Conservation (phyloP, 2,888 invertebrate species). For the Aethes cnicana region DNA sequence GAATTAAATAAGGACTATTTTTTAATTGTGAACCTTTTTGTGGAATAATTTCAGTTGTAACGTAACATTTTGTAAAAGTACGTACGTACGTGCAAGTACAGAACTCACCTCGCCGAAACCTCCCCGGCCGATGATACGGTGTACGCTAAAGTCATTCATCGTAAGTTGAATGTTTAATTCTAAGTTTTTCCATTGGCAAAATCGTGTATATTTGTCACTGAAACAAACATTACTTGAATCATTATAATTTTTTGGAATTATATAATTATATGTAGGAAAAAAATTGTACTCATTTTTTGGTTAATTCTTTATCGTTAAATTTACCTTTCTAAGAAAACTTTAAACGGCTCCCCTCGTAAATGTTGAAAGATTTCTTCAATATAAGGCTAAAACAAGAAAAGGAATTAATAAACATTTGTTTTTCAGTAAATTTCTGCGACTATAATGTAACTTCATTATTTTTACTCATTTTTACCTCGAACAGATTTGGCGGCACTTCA, state of each 20-base stretch:
- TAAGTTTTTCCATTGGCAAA: conserved; percentile 99
- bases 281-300: no score
- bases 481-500: conserved; percentile 97
- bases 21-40: no score
- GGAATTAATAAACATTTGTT: conserved; percentile 22
- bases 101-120: conserved; percentile 94
- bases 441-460: not conserved
- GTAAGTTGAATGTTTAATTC: conserved; percentile 99
- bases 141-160: conserved; percentile 99
- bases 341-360: conserved; percentile 97
- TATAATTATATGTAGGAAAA: not conserved
- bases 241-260: not conserved
- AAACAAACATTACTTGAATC: conserved; percentile 61
- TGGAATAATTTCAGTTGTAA: conserved; percentile 4
- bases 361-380: conserved; percentile 99
- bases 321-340: conserved; percentile 98
- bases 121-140: conserved; percentile 99
- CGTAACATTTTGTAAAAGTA: not conserved
- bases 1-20: no score
- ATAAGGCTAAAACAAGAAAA: conserved; percentile 92
- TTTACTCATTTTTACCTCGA: conserved; percentile 88
- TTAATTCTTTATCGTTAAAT: no score
- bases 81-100: not conserved
- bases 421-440: no score
- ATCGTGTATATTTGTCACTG: conserved; percentile 99